Base-by-base conservation (phyloP, 1,140 invertebrate species). In the Bombyx mandarina region DNA sequence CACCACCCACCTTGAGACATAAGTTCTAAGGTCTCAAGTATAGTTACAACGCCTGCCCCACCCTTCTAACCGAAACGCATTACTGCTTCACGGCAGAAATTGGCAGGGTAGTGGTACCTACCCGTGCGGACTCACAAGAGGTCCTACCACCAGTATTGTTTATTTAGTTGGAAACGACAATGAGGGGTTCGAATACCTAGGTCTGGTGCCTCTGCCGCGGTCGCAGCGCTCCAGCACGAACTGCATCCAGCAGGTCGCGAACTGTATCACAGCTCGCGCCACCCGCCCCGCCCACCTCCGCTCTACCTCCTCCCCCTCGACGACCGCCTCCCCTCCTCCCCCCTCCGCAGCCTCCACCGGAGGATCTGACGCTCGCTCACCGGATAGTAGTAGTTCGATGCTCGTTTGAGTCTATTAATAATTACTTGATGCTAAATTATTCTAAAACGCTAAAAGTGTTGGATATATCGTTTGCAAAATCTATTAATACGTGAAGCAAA, bases 161-260 rank as follows among this genome's bases (percentile, higher is more conserved):
- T 46, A 12, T 46, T 8, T 12, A 46, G 6, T 51, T 8, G 3
- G 12, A 12, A 18, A 12, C n/a, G n/a, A 8, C 22, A 8, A 8
- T 10, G 10, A 26, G n/a, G n/a, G 2, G 26, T 35, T 35, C 2
- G 2, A 2, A 35, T 35, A 88, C 87, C 87, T 88, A 0, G 96
- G 95, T 61, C 94, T 89, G 61, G 94, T 87, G 2, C 96, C 96
- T 51, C 95, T 88, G 0, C 96, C 96, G 49, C 92, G 87, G 75
- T 97, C 96, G 76, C 95, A 97, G 43, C 93, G 89, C 62, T 93
- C 91, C 61, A 91, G 90, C 0, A 95, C 95, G 82, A 97, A 97
- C 46, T 90, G 89, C 94, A 97, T 97, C 96, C 96, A 98, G 66
- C 94, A 90, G 60, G 91, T 89, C 3, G 95, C 94, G 84, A 97